A percentile compares a stretch with the other conserved stretches of the same genome.
These are phyloP conservation scores for Acanthoscelides obtectus DNA, from an alignment of 2,888 invertebrate species.

Conservation along the genomic window DNA sequence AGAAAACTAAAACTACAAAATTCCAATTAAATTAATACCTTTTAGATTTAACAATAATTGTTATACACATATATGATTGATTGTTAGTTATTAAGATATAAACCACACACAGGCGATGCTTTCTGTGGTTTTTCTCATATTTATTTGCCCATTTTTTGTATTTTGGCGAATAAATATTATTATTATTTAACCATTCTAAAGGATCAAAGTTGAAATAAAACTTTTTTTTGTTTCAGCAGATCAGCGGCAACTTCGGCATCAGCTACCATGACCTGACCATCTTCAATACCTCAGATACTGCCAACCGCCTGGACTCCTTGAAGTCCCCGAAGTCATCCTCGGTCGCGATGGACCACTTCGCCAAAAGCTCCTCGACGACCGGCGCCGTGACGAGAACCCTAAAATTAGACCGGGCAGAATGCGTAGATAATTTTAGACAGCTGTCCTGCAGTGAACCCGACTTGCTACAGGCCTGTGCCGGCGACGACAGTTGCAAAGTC, in stretches of 20 bases:
- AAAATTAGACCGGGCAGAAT: conserved; percentile 25
- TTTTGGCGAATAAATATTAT: too few species aligned
- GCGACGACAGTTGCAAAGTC: conserved; percentile 17
- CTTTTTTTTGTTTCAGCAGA: conserved; percentile 33
- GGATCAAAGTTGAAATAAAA: neutral
- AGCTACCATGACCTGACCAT: conserved; percentile 45
- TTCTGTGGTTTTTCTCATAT: too few species aligned
- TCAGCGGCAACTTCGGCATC: conserved; percentile 44
- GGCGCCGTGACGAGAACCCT: conserved; percentile 29
- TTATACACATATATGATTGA: too few species aligned
- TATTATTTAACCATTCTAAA: too few species aligned
- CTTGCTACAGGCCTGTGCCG: conserved; percentile 30
- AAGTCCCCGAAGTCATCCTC: conserved; percentile 26
- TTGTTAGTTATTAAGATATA: too few species aligned
- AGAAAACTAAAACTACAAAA: too few species aligned
- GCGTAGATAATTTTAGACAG: conserved; percentile 38
- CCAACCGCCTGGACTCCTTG: conserved; percentile 27
- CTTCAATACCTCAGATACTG: conserved; percentile 29
- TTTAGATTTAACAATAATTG: too few species aligned
- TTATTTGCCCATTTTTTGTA: too few species aligned
- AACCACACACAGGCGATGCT: too few species aligned
- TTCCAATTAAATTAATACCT: too few species aligned
- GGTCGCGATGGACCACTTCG: conserved; percentile 38
- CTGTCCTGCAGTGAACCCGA: conserved; percentile 46
- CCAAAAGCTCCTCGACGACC: conserved; percentile 18